These are phyloP conservation scores for Agrochola lota DNA, from an alignment of 2,888 invertebrate species.

Conservation along the genomic window DNA sequence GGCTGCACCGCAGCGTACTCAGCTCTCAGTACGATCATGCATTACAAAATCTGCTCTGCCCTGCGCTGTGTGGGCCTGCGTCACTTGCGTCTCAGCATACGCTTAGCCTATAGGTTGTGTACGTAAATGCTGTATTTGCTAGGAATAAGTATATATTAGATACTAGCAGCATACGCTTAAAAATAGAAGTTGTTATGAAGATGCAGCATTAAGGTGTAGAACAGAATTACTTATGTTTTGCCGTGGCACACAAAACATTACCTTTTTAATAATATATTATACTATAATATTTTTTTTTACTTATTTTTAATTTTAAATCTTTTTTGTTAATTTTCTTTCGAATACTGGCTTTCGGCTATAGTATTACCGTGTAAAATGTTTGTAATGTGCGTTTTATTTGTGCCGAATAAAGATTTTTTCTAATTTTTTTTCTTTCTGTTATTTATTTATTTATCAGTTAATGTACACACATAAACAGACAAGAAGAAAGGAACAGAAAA, in stretches of 20 bases:
- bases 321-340: too few species aligned
- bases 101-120: too few species aligned
- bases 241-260: background rate
- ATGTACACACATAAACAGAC: too few species aligned
- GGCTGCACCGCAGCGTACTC: background rate
- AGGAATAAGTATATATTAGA: background rate
- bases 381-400: background rate
- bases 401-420: background rate
- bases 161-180: background rate
- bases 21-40: too few species aligned
- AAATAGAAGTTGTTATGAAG: background rate
- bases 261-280: background rate
- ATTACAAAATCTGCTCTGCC: too few species aligned
- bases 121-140: background rate
- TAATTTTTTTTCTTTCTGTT: background rate
- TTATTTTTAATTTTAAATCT: background rate
- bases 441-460: too few species aligned
- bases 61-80: too few species aligned
- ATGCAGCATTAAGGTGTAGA: background rate
- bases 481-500: too few species aligned
- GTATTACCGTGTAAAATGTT: background rate
- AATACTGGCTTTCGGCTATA: background rate
- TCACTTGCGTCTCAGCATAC: too few species aligned
- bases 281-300: background rate
- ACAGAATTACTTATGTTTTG: background rate